A percentile compares a stretch with the other conserved stretches of the same genome.
Conservation (phyloP, 2,888 invertebrate genomes). For the Gymnocheta viridis region DNA sequence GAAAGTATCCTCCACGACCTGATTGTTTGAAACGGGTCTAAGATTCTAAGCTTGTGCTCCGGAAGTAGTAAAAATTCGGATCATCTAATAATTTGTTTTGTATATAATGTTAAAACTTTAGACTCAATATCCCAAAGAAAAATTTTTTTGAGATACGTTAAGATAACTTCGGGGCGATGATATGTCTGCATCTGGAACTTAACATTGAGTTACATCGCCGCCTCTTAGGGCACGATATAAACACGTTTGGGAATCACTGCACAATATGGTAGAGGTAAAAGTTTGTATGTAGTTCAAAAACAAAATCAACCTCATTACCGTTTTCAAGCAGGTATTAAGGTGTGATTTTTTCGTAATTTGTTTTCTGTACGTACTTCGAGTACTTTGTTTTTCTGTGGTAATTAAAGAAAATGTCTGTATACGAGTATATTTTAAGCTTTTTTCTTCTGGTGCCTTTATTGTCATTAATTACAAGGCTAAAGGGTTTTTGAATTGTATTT, state of each 20-base stretch:
- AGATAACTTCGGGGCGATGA: no score
- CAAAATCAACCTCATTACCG: conserved; percentile 21
- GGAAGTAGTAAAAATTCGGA: no score
- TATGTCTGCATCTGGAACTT: no score
- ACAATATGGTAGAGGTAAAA: not conserved
- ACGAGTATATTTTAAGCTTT: not conserved
- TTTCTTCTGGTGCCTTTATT: not conserved
- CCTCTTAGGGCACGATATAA: not conserved
- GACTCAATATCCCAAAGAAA: no score
- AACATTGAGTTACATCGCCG: no score
- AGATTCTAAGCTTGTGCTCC: no score
- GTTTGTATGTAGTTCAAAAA: not conserved
- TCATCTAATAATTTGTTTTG: no score
- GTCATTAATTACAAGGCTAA: conserved; percentile 42
- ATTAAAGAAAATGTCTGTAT: conserved; percentile 43
- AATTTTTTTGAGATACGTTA: no score
- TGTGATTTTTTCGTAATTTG: conserved; percentile 5
- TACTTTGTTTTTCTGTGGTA: conserved; percentile 1
- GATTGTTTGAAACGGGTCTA: no score
- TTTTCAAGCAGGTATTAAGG: conserved; percentile 1
- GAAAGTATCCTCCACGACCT: no score
- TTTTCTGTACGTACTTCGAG: not conserved
- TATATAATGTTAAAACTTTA: no score
- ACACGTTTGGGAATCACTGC: not conserved
- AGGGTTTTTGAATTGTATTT: conserved; percentile 17